Evolutionary conservation across 2,888 invertebrate genomes (phyloP).

Genomic region (Apeira syringaria): DNA sequence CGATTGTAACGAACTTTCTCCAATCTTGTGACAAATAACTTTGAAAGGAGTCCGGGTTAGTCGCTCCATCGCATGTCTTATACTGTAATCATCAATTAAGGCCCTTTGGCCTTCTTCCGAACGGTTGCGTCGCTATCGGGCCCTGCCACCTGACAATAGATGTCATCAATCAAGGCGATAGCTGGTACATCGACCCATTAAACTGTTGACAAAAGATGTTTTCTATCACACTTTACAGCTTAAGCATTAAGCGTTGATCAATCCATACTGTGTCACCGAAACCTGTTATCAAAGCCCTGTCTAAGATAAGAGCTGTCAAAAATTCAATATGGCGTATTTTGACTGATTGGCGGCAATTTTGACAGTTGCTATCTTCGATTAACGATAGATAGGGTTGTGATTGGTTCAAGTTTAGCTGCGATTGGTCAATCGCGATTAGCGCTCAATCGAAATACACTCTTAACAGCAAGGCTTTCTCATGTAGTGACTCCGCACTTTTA

Average conservation of each 20-base stretch:
- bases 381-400: conserved; percentile 12
- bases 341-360: conserved; percentile 14
- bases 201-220: conserved; percentile 65
- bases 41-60: conserved; percentile 21
- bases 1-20: conserved; percentile 7
- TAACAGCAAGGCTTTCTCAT: conserved; percentile 32
- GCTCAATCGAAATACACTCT: conserved; percentile 15
- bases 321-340: conserved; percentile 14
- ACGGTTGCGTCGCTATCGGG: conserved; percentile 27
- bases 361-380: conserved; percentile 19
- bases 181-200: conserved; percentile 56
- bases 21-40: conserved; percentile 21
- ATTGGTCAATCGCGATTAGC: conserved; percentile 11
- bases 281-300: conserved; percentile 14
- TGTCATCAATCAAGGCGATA: conserved; percentile 70
- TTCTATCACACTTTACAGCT: conserved; percentile 29
- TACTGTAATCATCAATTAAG: conserved; percentile 31
- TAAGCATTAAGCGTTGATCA: conserved; percentile 22
- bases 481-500: conserved; percentile 48
- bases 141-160: conserved; percentile 69
- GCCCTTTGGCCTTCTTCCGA: conserved; percentile 38
- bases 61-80: conserved; percentile 28
- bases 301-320: conserved; percentile 19
- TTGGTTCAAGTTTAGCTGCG: conserved; percentile 5
- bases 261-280: conserved; percentile 32